Evolutionary conservation across 2,797 vertebrate genomes (phyloP).

Genomic region (Clamator glandarius): DNA sequence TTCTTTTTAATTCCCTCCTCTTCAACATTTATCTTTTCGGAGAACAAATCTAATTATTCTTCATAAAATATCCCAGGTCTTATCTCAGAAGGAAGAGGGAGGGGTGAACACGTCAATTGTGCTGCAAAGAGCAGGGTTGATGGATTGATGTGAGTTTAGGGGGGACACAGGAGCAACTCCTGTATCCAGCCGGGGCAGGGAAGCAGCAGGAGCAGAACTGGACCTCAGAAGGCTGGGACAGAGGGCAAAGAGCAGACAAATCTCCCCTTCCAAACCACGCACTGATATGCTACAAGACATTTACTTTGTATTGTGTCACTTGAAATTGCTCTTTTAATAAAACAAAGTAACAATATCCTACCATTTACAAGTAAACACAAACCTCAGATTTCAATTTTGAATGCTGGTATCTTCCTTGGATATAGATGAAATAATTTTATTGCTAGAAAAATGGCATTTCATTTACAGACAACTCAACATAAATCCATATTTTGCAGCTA

Average conservation of each 20-base stretch:
- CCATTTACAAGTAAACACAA: neutral
- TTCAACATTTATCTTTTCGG: conserved; percentile 25
- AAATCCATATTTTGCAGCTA: neutral
- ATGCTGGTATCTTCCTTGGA: neutral
- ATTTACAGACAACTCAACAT: neutral
- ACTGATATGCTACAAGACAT: neutral
- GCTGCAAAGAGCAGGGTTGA: neutral
- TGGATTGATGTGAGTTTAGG: fast-evolving
- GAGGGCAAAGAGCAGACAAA: neutral
- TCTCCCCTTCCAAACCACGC: neutral
- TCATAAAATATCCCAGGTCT: neutral
- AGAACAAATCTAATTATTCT: conserved; percentile 53
- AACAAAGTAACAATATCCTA: neutral
- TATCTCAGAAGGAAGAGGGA: neutral
- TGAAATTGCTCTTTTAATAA: neutral
- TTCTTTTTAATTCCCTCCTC: conserved; percentile 55
- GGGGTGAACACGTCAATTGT: neutral
- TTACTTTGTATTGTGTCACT: neutral
- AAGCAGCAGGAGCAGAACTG: neutral
- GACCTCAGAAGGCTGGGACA: neutral
- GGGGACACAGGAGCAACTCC: neutral
- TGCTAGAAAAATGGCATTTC: neutral
- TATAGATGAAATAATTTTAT: neutral
- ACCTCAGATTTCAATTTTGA: neutral
- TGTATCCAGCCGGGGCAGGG: neutral